Base-by-base conservation (phyloP, 2,113 vertebrate species). In the Limanda limanda region DNA sequence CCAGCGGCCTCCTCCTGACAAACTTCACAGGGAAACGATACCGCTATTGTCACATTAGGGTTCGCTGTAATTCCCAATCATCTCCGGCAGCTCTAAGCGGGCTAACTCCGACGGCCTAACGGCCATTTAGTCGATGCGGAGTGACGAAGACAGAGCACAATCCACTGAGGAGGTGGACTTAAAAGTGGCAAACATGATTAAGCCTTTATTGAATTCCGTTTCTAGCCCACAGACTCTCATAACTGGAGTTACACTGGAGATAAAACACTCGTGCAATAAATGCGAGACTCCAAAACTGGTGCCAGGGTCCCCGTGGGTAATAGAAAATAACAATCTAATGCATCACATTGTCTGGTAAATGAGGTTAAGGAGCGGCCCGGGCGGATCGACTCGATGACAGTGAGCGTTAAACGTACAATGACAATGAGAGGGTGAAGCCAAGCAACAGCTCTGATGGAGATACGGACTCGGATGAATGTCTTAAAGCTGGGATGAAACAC, bases 131-230 rank as follows among this genome's bases (percentile, higher is more conserved):
- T 88, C 74, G 23, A 88, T 84, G 42, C 13, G 20, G 54, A 81
- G 81, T 68, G 74, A 83, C 82, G 74, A 56, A 78, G 78, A 87
- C 60, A 14, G 74, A 90, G 76, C 17, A 61, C 9, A 17, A 59
- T 68, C 82, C 63, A 17, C 47, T 35, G 25, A 68, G 66, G 69
- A 45, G 74, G 85, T 74, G 67, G 75, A 88, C 77, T 68, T 74
- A 71, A 78, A 51, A 63, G 62, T 74, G 64, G 74, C 75, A 88
- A 86, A 90, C 68, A 69, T 72, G 60, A 85, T 89, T 88, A 85
- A 79, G 73, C 47, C 67, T 58, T 82, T 80, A 87, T 70, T 84
- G 72, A 75, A 68, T 64, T 86, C 64, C 24, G 56, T 82, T 76
- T 78, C 70, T 60, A 78, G 73, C 58, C 78, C 51, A 48, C 67